phyloP scores from a whole-genome alignment of 92 coral and sea anemone genomes.

The Phymanthus crucifer region DNA sequence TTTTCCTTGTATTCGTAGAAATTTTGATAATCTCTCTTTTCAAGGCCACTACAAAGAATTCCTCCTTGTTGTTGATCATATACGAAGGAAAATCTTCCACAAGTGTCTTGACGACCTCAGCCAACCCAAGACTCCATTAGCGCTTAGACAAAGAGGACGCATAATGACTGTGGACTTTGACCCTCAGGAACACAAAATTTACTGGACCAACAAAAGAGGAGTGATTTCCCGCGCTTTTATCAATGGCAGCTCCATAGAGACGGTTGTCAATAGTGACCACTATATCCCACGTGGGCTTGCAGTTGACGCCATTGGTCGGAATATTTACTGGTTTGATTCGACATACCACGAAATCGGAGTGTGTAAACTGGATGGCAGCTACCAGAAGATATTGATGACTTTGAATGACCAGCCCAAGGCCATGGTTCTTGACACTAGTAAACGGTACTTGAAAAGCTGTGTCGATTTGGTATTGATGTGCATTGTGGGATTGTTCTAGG shows the following conservation, averaged over 20 bases:
- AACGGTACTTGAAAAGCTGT: constrained; percentile 16
- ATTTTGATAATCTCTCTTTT: not conserved
- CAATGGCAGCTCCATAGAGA: constrained; percentile 30
- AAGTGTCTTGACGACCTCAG: constrained; percentile 33
- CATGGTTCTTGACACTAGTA: constrained; percentile 23
- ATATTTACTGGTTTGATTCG: constrained; percentile 28
- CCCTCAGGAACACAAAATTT: constrained; percentile 20
- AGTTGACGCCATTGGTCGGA: constrained; percentile 34
- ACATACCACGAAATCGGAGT: constrained; percentile 14
- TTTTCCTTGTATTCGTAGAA: too few relatives aligned
- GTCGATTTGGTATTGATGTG: too few relatives aligned
- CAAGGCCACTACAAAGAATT: constrained; percentile 28
- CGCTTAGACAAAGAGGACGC: constrained; percentile 6
- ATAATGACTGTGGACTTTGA: constrained; percentile 31
- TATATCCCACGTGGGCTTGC: constrained; percentile 15
- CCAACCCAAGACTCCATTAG: constrained; percentile 14
- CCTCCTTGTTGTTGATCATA: constrained; percentile 21
- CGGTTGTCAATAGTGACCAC: not conserved
- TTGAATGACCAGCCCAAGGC: constrained; percentile 18
- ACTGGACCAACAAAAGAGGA: constrained; percentile 33
- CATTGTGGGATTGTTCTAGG: too few relatives aligned
- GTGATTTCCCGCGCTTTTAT: constrained; percentile 26
- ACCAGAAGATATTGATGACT: constrained; percentile 5
- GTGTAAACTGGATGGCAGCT: constrained; percentile 25
- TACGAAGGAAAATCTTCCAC: constrained; percentile 15